These are phyloP conservation scores for Dryobota labecula DNA, from an alignment of 2,888 invertebrate species.

Conservation along the genomic window DNA sequence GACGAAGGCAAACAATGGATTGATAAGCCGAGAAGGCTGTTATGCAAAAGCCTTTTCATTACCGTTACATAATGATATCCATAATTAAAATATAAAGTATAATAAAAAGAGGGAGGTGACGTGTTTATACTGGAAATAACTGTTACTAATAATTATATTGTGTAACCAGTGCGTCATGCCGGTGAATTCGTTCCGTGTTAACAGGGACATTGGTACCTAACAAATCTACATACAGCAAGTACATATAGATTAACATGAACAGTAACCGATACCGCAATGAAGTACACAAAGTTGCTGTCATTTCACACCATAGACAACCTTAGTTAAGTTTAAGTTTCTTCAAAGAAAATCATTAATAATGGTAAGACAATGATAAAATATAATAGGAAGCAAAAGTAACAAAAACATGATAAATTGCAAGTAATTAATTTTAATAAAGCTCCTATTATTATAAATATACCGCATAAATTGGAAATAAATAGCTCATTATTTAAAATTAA, in stretches of 20 bases:
- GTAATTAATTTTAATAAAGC: slow-evolving; percentile 2
- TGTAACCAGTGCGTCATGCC: slow-evolving; percentile 51
- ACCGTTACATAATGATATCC: background rate
- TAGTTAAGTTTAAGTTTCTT: background rate
- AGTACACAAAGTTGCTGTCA: background rate
- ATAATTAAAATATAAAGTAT: slow-evolving; percentile 20
- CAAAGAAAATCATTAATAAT: background rate
- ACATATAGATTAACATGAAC: background rate
- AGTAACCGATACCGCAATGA: background rate
- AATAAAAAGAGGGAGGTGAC: slow-evolving; percentile 40
- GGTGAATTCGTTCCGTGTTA: slow-evolving; percentile 41
- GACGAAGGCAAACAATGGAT: background rate
- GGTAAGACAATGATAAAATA: background rate
- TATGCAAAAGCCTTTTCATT: slow-evolving; percentile 1
- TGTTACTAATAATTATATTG: slow-evolving; percentile 50
- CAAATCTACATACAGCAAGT: background rate
- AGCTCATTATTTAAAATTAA: slow-evolving; percentile 10
- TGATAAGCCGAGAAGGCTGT: too few relatives aligned
- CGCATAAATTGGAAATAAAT: slow-evolving; percentile 19
- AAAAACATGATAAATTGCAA: slow-evolving; percentile 4
- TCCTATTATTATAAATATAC: background rate
- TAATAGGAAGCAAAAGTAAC: background rate
- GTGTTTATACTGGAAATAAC: slow-evolving; percentile 52
- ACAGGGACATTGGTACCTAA: background rate
- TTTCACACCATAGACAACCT: background rate